Evolutionary conservation across 2,113 vertebrate species (phyloP), one percentile per base, ranked within the genome.

Genomic region (Zeus faber): DNA sequence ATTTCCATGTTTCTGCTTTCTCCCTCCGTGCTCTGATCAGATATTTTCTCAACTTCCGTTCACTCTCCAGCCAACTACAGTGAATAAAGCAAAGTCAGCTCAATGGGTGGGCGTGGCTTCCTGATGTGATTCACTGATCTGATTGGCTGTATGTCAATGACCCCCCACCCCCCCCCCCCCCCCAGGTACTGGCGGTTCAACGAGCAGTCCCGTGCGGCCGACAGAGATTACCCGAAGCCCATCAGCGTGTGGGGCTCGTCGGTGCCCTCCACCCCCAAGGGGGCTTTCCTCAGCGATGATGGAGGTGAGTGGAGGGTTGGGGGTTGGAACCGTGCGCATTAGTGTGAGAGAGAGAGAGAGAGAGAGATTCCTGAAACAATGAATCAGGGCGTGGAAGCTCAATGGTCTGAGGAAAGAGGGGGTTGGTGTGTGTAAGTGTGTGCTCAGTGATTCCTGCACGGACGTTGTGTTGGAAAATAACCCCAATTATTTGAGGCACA

Each of bases 151-250:
- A n/a, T n/a, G n/a, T n/a, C n/a, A n/a, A n/a, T 29, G 9, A 6
- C 1, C 31, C 31, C 9, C 13, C 33, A 4, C 5, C 5, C 33
- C 33, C 33, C 3, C 2, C 33, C 33, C 33, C 20, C 40, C 47
- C 62, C 33, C 79, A 99, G 97, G 87, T 98, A 99, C 86, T 98
- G 97, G 97, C 94, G 97, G 62, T 99, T 97, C 69, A 94, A 93
- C 0, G 97, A 99, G 67, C 92, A 96, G 54, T 91, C 89, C 0
- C 92, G 91, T 3, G 74, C 81, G 0, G 92, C 91, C 39, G 96
- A 98, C 68, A 82, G 79, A 0, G 96, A 95, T 46, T 99, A 99
- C 87, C 97, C 97, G 0, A 98, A 97, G 80, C 87, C 91, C 24
- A 93, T 98, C 81, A 94, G 88, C 0, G 80, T 98, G 46, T 99